A percentile compares a stretch with the other conserved stretches of the same genome.
These are phyloP conservation scores for Phalloptychus januarius DNA, from an alignment of 2,797 vertebrate species.

Conservation along the genomic window DNA sequence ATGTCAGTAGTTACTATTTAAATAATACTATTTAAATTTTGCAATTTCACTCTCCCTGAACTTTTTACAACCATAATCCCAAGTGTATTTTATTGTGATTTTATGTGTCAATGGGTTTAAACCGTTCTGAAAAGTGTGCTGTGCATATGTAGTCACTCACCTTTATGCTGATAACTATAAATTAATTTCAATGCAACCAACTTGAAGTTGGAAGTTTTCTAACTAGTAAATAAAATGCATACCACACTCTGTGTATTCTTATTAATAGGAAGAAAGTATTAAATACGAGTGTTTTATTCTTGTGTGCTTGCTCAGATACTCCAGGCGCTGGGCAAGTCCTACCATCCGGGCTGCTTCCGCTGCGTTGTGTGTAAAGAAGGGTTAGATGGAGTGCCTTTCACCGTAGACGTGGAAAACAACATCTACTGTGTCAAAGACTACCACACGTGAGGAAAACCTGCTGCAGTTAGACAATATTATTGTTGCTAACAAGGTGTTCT, in stretches of 20 bases:
- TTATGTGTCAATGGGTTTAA: not conserved
- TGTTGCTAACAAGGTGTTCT: constrained; percentile 4
- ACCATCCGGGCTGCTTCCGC: constrained; percentile 98
- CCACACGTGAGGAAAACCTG: constrained; percentile 88
- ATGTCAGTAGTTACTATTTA: too few species aligned
- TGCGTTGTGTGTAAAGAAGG: constrained; percentile 97
- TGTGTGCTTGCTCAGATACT: constrained; percentile 85
- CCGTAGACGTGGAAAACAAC: constrained; percentile 95
- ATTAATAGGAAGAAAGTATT: not conserved
- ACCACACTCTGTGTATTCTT: not conserved
- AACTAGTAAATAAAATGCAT: not conserved
- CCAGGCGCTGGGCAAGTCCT: constrained; percentile 96
- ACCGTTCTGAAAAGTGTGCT: not conserved
- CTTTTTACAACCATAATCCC: not conserved
- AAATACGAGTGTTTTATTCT: constrained; percentile 8
- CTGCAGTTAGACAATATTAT: not conserved
- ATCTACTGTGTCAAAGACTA: constrained; percentile 99
- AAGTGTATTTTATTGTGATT: not conserved
- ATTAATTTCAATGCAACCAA: not conserved
- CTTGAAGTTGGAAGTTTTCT: not conserved
- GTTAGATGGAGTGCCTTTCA: constrained; percentile 97
- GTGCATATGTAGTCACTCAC: not conserved
- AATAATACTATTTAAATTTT: not conserved
- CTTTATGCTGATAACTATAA: not conserved
- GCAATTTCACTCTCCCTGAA: not conserved